Percentiles rank a stretch among this genome's conserved stretches.
Conservation (phyloP, 2,113 vertebrate genomes). For the Leucoraja erinaceus region DNA sequence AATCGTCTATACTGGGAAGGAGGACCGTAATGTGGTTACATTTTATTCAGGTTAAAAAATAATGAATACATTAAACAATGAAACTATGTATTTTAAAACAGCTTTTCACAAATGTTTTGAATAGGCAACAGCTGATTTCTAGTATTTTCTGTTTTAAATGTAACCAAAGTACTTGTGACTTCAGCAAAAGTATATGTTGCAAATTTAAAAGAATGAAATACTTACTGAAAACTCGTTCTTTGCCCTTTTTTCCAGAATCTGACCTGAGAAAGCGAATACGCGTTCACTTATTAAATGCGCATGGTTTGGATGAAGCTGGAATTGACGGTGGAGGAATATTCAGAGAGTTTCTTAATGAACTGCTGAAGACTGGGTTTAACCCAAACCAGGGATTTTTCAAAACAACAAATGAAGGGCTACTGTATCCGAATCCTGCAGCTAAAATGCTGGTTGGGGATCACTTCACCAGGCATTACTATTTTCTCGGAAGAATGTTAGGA, state of each 20-base stretch:
- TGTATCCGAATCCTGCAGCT: slow-evolving; percentile 87
- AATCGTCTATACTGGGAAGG: background rate
- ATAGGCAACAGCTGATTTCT: background rate
- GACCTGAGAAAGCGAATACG: slow-evolving; percentile 90
- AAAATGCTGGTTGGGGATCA: slow-evolving; percentile 88
- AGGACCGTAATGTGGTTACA: background rate
- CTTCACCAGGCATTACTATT: slow-evolving; percentile 91
- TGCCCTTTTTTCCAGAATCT: slow-evolving; percentile 63
- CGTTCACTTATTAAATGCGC: slow-evolving; percentile 89
- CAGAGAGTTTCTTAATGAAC: slow-evolving; percentile 91
- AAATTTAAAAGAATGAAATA: background rate
- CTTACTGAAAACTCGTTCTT: background rate
- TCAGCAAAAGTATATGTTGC: background rate
- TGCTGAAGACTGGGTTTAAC: slow-evolving; percentile 93
- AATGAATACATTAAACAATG: background rate
- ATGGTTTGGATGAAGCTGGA: slow-evolving; percentile 92
- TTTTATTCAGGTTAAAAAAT: background rate
- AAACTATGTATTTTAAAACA: background rate
- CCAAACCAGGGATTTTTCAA: slow-evolving; percentile 97
- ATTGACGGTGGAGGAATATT: slow-evolving; percentile 97
- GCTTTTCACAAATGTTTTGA: background rate
- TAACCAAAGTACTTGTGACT: background rate
- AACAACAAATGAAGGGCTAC: slow-evolving; percentile 89
- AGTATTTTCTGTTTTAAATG: background rate
- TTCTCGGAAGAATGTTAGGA: slow-evolving; percentile 90